These are phyloP conservation scores for Pandemis corylana DNA, from an alignment of 2,888 invertebrate genomes.

Conservation along the genomic window DNA sequence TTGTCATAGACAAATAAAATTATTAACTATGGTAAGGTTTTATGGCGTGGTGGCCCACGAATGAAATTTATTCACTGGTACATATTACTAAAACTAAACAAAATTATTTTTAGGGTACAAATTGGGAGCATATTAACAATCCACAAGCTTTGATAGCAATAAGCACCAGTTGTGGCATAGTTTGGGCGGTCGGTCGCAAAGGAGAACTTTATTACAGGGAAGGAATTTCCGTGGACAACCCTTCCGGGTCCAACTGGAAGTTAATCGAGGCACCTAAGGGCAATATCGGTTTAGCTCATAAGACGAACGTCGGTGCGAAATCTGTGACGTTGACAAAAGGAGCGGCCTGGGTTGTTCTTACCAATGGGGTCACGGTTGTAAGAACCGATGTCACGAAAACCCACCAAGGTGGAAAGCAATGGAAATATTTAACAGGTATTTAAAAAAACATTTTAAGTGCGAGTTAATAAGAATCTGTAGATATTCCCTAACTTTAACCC, in stretches of 20 bases:
- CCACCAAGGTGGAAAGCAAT: conserved; percentile 93
- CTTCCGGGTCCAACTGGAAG: conserved; percentile 90
- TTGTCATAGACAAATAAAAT: too few relatives aligned
- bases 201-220: conserved; percentile 93
- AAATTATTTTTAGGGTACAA: conserved; percentile 83
- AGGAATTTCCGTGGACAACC: conserved; percentile 88
- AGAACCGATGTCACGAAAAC: conserved; percentile 90
- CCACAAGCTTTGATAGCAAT: conserved; percentile 92
- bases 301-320: conserved; percentile 83
- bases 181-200: conserved; percentile 95
- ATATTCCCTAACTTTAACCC: not conserved
- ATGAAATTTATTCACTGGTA: too few relatives aligned
- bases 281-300: conserved; percentile 63
- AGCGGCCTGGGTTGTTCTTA: conserved; percentile 93
- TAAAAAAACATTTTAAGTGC: conserved; percentile 5
- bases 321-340: conserved; percentile 89
- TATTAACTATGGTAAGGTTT: too few relatives aligned
- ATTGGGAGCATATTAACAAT: conserved; percentile 92
- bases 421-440: conserved; percentile 87
- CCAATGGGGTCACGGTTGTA: conserved; percentile 89
- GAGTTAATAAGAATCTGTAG: not conserved
- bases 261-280: conserved; percentile 88
- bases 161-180: conserved; percentile 87
- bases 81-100: not conserved
- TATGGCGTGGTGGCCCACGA: too few relatives aligned